Evolutionary conservation across 2,888 invertebrate genomes (phyloP), one percentile per base, ranked within the genome.

Genomic region (Dione vanillae): DNA sequence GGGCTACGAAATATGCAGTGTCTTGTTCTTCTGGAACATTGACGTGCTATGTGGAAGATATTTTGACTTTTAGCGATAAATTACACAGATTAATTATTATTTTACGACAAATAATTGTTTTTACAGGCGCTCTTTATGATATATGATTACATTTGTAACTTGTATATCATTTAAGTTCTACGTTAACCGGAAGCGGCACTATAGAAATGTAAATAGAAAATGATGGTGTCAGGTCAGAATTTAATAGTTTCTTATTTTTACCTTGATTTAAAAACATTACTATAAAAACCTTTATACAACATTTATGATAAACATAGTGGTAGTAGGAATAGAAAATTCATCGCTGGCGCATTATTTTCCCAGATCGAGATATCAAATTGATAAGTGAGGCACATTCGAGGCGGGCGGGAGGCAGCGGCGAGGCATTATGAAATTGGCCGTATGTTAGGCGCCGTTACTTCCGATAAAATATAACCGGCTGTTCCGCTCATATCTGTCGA

Each of bases 351-450:
- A 90, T 91, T 91, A 92, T 91, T 88, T 90, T 87, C 84, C 88
- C 88, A 83, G 87, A 88, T 87, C 86, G 85, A 89, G 92, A 93
- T 92, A 93, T 92, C 92, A 92, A 92, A 92, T 92, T 92, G 93
- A 92, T 92, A 90, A 92, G 93, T 92, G 89, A 87, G 88, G 84
- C 86, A 89, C 91, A 91, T 92, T 88, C 86, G 84, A 85, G 80
- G 85, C 86, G 84, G 87, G 85, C 80, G 78, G 73, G 49, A 49
- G 71, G 77, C 73, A 73, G 75, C 83, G 88, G 84, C 89, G 86
- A 85, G 85, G 93, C 93, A 93, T 93, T 93, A 93, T 93, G 92
- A 92, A 92, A 93, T 93, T 93, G 93, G 93, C 93, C 86, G 91
- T 93, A 93, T 87, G 91, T 93, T 92, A 93, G 91, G 83, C 81